Evolutionary conservation across 2,888 invertebrate genomes (phyloP).

Genomic region (Xylota segnis): DNA sequence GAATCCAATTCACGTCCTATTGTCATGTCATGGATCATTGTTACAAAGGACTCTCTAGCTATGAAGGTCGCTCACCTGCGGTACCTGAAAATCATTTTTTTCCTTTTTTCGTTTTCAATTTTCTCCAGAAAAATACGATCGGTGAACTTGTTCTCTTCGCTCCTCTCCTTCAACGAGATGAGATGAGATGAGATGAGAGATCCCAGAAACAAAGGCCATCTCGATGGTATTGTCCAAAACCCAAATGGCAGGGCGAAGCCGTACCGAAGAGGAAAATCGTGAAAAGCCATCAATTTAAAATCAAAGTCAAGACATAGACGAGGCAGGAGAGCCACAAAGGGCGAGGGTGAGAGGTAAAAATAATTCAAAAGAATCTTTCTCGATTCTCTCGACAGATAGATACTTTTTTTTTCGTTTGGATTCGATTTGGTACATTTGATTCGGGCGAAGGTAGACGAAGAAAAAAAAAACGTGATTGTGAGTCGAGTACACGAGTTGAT

Average conservation of each 20-base stretch:
- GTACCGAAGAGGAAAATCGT: constrained; percentile 62
- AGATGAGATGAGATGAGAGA: constrained; percentile 18
- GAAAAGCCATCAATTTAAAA: constrained; percentile 72
- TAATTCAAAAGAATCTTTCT: constrained; percentile 50
- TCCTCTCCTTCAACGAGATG: constrained; percentile 33
- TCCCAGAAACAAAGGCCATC: constrained; percentile 38
- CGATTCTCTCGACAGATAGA: constrained; percentile 35
- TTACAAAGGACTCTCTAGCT: constrained; percentile 59
- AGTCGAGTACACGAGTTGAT: constrained; percentile 21
- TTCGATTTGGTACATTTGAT: constrained; percentile 63
- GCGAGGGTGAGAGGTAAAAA: constrained; percentile 26
- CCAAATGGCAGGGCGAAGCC: constrained; percentile 16
- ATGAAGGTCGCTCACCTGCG: constrained; percentile 73
- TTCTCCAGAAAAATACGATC: constrained; percentile 64
- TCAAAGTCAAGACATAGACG: constrained; percentile 56
- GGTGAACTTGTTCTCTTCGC: constrained; percentile 61
- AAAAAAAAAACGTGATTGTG: not conserved
- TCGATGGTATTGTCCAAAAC: constrained; percentile 66
- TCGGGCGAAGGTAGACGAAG: constrained; percentile 30
- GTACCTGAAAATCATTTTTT: constrained; percentile 67
- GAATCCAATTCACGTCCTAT: constrained; percentile 70
- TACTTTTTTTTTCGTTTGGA: constrained; percentile 17
- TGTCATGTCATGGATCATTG: constrained; percentile 59
- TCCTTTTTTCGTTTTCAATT: constrained; percentile 48
- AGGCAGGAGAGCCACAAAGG: constrained; percentile 6